Evolutionary conservation across 2,888 invertebrate species (phyloP).

Genomic region (Hypselothyrea guttata): DNA sequence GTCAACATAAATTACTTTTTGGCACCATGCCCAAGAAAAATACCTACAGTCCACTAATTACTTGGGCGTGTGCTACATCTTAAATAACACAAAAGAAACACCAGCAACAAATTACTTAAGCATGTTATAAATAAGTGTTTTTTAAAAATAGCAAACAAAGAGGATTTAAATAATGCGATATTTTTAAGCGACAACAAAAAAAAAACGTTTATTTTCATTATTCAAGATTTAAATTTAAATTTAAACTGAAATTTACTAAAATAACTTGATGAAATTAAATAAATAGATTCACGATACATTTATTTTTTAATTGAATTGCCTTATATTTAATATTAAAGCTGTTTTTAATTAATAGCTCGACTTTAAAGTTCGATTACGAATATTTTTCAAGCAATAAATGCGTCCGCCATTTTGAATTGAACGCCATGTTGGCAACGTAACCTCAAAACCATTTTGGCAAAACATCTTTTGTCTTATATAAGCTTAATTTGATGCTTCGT

Average conservation of each 20-base stretch:
- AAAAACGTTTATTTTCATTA: background rate
- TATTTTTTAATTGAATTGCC: too few relatives aligned
- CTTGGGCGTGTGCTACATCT: constrained; percentile 17
- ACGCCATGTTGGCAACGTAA: constrained; percentile 27
- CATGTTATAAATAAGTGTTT: background rate
- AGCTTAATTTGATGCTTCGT: constrained; percentile 5
- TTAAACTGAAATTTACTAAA: too few relatives aligned
- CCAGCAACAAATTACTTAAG: background rate
- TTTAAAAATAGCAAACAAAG: background rate
- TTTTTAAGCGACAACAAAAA: background rate
- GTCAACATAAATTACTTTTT: background rate
- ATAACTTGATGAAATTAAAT: too few relatives aligned
- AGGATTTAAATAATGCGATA: too few relatives aligned
- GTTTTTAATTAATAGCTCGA: constrained; percentile 2
- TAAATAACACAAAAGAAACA: background rate
- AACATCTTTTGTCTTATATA: constrained; percentile 11
- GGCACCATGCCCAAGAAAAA: constrained; percentile 15
- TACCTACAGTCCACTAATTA: background rate
- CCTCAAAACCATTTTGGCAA: constrained; percentile 26
- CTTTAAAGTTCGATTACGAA: constrained; percentile 1
- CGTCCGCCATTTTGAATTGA: constrained; percentile 22
- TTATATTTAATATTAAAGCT: too few relatives aligned
- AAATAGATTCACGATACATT: too few relatives aligned
- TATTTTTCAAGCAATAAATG: background rate
- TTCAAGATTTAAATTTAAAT: too few relatives aligned